These are phyloP conservation scores for Xenentodon cancila DNA, from an alignment of 2,797 vertebrate genomes.

Conservation along the genomic window DNA sequence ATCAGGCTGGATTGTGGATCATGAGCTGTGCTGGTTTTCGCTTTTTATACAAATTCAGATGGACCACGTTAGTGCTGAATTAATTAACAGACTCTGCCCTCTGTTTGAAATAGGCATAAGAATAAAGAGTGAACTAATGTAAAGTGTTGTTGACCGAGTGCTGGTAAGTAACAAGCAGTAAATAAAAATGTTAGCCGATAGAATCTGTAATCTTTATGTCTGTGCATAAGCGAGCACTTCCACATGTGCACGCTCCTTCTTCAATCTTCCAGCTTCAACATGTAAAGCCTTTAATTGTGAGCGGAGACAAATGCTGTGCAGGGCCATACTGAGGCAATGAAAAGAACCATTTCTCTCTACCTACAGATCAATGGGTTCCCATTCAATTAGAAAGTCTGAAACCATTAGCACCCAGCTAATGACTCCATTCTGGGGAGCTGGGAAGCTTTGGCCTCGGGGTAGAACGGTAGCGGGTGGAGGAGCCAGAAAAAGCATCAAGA, in stretches of 20 bases:
- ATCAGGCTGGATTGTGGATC: too few relatives aligned
- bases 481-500: conserved; percentile 65
- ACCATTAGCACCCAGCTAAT: conserved; percentile 83
- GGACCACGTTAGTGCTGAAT: too few relatives aligned
- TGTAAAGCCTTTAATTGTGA: conserved; percentile 66
- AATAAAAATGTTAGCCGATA: conserved; percentile 7
- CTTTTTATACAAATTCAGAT: too few relatives aligned
- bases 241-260: conserved; percentile 9
- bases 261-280: conserved; percentile 43
- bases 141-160: conserved; percentile 10
- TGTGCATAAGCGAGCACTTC: conserved; percentile 6
- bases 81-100: too few relatives aligned
- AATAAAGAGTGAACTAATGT: neutral
- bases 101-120: too few relatives aligned
- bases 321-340: conserved; percentile 78
- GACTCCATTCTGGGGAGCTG: conserved; percentile 80
- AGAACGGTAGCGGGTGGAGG: conserved; percentile 64
- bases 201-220: conserved; percentile 28
- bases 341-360: conserved; percentile 82
- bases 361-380: conserved; percentile 84
- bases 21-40: too few relatives aligned
- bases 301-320: conserved; percentile 71
- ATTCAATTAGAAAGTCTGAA: conserved; percentile 85
- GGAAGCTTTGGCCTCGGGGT: conserved; percentile 74
- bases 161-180: neutral